Evolutionary conservation across 2,797 vertebrate genomes (phyloP).

Genomic region (Pachyuromys duprasi): DNA sequence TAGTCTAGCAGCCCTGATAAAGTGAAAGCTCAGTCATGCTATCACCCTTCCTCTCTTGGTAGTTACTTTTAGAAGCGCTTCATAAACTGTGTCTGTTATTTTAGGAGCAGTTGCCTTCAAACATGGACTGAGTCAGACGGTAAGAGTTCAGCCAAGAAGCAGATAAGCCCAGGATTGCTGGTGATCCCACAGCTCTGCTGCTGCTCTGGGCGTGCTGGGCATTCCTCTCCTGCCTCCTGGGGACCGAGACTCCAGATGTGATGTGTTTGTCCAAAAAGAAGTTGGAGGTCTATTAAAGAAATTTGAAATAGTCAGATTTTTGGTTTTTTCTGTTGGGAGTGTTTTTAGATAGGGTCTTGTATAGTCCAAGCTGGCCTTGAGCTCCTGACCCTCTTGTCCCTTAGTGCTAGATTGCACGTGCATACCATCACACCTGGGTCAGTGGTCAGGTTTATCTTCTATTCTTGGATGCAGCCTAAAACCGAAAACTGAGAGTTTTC

Average conservation of each 20-base stretch:
- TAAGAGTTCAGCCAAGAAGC: not conserved
- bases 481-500: not conserved
- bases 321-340: not conserved
- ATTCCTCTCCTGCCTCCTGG: not conserved
- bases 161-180: not conserved
- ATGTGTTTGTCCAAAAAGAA: not conserved
- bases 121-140: conserved; percentile 20
- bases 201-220: not conserved
- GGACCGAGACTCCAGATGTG: not conserved
- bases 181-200: not conserved
- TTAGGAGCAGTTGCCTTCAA: conserved; percentile 35
- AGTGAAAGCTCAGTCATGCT: conserved; percentile 33
- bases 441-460: not conserved
- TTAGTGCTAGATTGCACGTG: not conserved
- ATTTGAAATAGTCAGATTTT: conserved; percentile 38
- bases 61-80: conserved; percentile 63
- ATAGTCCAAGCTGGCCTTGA: not conserved
- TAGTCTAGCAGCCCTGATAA: conserved; percentile 42
- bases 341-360: not conserved
- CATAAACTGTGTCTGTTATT: conserved; percentile 55
- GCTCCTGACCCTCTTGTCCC: not conserved
- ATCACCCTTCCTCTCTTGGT: conserved; percentile 22
- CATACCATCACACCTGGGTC: not conserved
- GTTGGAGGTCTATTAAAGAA: not conserved
- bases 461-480: conserved; percentile 11